Evolutionary conservation across 1,140 invertebrate species (phyloP), one percentile per base, ranked within the genome.

Genomic region (Lasaia peninsularis): DNA sequence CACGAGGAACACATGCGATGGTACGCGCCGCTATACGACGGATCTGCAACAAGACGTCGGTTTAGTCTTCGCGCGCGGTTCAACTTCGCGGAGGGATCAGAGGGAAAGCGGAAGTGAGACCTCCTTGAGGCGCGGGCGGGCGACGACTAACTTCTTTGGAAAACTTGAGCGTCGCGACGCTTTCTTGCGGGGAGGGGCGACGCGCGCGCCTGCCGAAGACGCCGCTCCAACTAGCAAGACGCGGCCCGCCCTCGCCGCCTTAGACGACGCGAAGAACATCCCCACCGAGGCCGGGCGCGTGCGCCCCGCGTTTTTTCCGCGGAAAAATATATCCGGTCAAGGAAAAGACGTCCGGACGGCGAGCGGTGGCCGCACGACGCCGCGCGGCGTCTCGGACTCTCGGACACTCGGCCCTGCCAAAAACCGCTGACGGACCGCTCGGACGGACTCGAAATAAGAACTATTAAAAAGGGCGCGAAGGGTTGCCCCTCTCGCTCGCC

Each of bases 121-220:
- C 86, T 80, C 67, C 78, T 86, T 78, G 86, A 84, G 83, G 85
- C 83, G 83, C 86, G 81, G 81, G 80, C 81, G 83, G 83, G 74
- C 80, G 79, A 76, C 86, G 86, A 88, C 86, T 88, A 88, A 88
- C 83, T 88, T 88, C 85, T 88, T 88, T 83, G 82, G 83, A 80
- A 86, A 88, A 88, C 71, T 86, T 88, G 76, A 75, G 75, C 78
- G 79, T 75, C 80, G 82, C 81, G 80, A 78, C 81, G 82, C 73
- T 78, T 80, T 85, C 82, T 86, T 82, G 83, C 81, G 81, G 83
- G 83, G 83, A 69, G 81, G 85, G 81, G 80, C 74, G 81, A 85
- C 85, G 85, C 81, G 83, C 85, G 85, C 83, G 85, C 78, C 74
- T 63, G 68, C 56, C 80, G 81, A 88, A 88, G 85, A 88, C 85